Conservation (phyloP, 2,888 invertebrate species). For the Eristalis intricaria region DNA sequence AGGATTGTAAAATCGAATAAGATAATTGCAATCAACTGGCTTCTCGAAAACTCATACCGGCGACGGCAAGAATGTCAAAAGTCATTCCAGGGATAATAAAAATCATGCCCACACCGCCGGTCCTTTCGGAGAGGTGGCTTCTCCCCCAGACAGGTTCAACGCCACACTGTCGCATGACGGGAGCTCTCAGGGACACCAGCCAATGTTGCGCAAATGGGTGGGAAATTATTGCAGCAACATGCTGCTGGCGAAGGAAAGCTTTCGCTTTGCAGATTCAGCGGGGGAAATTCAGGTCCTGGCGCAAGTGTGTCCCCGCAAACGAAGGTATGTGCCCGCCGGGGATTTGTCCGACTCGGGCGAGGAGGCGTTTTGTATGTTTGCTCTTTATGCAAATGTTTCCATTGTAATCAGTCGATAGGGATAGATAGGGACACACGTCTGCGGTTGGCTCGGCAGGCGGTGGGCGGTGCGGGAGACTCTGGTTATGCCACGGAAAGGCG, state of each 20-base stretch:
- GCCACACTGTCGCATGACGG: slow-evolving; percentile 30
- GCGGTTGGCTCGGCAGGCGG: not conserved
- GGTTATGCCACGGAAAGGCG: not conserved
- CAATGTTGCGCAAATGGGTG: slow-evolving; percentile 9
- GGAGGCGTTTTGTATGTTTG: not conserved
- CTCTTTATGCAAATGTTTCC: slow-evolving; percentile 35
- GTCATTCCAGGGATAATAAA: not conserved
- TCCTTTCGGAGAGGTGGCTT: not conserved
- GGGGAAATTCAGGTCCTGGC: not conserved
- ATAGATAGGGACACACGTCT: slow-evolving; percentile 6
- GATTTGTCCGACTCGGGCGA: not conserved
- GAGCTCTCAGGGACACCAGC: not conserved
- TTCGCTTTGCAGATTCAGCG: slow-evolving; percentile 56
- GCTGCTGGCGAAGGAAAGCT: slow-evolving; percentile 23
- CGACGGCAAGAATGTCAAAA: too few relatives aligned
- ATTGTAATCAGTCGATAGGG: slow-evolving; percentile 54
- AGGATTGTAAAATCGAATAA: slow-evolving; percentile 10
- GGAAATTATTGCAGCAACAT: slow-evolving; percentile 57
- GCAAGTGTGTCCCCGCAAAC: slow-evolving; percentile 9
- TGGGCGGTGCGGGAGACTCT: not conserved
- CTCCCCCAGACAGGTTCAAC: slow-evolving; percentile 39
- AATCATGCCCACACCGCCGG: slow-evolving; percentile 1
- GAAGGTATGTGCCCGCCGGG: not conserved
- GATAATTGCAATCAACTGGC: slow-evolving; percentile 15
- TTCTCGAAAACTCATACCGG: not conserved